Evolutionary conservation across 2,888 invertebrate species (phyloP).

Genomic region (Anorthoa munda): DNA sequence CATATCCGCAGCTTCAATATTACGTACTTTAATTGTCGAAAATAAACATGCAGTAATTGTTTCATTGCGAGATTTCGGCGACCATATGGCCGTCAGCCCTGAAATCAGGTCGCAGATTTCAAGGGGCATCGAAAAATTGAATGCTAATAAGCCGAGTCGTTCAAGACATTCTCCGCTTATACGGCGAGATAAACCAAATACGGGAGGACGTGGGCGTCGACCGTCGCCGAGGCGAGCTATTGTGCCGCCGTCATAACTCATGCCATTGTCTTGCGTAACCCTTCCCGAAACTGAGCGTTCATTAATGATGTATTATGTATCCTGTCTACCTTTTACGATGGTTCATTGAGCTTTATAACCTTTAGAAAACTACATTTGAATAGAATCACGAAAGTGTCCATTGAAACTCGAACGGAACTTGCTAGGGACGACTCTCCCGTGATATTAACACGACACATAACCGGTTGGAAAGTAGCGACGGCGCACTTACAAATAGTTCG

Average conservation of each 20-base stretch:
- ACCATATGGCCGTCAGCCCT: constrained; percentile 77
- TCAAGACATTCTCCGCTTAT: constrained; percentile 85
- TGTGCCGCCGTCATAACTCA: constrained; percentile 77
- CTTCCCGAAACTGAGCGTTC: constrained; percentile 73
- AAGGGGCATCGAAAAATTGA: constrained; percentile 79
- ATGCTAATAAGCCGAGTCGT: constrained; percentile 79
- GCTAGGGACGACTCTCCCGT: constrained; percentile 70
- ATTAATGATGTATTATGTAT: constrained; percentile 84
- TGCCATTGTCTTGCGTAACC: constrained; percentile 86
- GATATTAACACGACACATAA: constrained; percentile 73
- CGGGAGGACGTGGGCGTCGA: constrained; percentile 83
- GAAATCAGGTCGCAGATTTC: constrained; percentile 73
- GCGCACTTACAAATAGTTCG: constrained; percentile 75
- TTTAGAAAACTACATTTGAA: constrained; percentile 66
- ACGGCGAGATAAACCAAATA: constrained; percentile 85
- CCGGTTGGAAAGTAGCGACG: constrained; percentile 85
- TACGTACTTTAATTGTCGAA: constrained; percentile 33
- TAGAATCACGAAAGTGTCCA: constrained; percentile 62
- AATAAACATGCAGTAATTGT: constrained; percentile 41
- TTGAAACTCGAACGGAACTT: constrained; percentile 69
- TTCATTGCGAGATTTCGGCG: constrained; percentile 52
- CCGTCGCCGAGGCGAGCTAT: constrained; percentile 79
- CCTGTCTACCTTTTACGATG: constrained; percentile 82
- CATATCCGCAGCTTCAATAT: constrained; percentile 43
- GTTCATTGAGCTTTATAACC: constrained; percentile 83